A percentile compares a stretch with the other conserved stretches of the same genome.
Evolutionary conservation across 2,888 invertebrate genomes (phyloP).

Genomic region (Gonocerus acuteangulatus): DNA sequence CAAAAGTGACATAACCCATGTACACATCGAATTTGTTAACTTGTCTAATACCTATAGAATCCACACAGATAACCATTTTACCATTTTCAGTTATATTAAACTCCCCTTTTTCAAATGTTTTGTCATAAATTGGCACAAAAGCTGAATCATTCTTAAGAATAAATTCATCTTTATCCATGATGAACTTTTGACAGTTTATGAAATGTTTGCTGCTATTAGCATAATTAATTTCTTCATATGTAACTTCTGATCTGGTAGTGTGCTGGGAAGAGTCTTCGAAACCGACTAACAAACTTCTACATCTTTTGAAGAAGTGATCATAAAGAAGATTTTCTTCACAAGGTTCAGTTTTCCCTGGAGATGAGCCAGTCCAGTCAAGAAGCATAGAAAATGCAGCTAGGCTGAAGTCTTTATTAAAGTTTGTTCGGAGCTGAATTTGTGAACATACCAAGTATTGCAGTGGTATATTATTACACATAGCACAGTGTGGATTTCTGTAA

Average conservation of each 20-base stretch:
- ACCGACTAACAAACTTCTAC: slow-evolving; percentile 43
- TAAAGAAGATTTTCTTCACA: slow-evolving; percentile 43
- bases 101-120: slow-evolving; percentile 40
- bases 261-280: background rate
- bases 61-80: slow-evolving; percentile 42
- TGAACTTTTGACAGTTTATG: slow-evolving; percentile 42
- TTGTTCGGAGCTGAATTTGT: slow-evolving; percentile 36
- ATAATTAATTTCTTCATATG: background rate
- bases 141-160: slow-evolving; percentile 41
- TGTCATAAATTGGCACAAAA: slow-evolving; percentile 42
- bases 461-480: slow-evolving; percentile 45
- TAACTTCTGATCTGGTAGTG: no score
- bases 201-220: background rate
- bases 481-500: slow-evolving; percentile 47
- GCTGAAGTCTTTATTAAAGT: slow-evolving; percentile 42
- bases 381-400: slow-evolving; percentile 44
- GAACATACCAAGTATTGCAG: slow-evolving; percentile 39
- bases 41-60: slow-evolving; percentile 40
- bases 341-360: slow-evolving; percentile 41
- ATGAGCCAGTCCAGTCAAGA: slow-evolving; percentile 43
- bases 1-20: slow-evolving; percentile 46
- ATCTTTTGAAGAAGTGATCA: slow-evolving; percentile 46
- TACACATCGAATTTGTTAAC: slow-evolving; percentile 42
- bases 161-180: slow-evolving; percentile 43
- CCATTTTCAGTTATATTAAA: slow-evolving; percentile 41